Conservation (phyloP, 2,888 invertebrate genomes). For the Macrophya annulata region DNA sequence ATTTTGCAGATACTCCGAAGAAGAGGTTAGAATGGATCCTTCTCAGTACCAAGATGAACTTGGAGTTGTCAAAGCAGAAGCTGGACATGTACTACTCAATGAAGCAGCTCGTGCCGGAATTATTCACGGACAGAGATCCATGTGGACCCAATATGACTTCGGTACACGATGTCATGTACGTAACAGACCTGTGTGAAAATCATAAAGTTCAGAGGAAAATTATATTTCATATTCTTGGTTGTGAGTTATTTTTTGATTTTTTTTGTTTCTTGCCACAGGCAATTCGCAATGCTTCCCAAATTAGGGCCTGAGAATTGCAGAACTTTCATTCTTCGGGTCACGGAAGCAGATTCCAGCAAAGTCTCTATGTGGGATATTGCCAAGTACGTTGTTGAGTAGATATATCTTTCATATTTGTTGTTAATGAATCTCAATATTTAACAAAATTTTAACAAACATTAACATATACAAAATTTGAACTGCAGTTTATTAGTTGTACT, state of each 20-base stretch:
- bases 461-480: neutral
- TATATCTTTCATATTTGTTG: neutral
- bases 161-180: constrained; percentile 66
- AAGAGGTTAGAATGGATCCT: constrained; percentile 71
- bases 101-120: constrained; percentile 82
- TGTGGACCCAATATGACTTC: constrained; percentile 79
- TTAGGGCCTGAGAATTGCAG: constrained; percentile 84
- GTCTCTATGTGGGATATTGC: constrained; percentile 79
- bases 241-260: constrained; percentile 32
- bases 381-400: constrained; percentile 62
- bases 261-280: constrained; percentile 80
- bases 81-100: constrained; percentile 84
- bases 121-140: constrained; percentile 83
- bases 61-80: constrained; percentile 85
- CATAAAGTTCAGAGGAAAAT: neutral
- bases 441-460: neutral
- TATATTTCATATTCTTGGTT: constrained; percentile 2
- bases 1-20: constrained; percentile 67
- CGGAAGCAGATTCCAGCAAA: constrained; percentile 79
- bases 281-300: constrained; percentile 83
- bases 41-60: constrained; percentile 81
- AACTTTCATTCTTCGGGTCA: constrained; percentile 82
- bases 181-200: constrained; percentile 50
- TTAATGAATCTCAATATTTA: neutral
- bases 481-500: neutral